Percentiles rank a stretch among this genome's conserved stretches.
phyloP scores from a whole-genome alignment of 2,888 invertebrate species.

The Orthosia gracilis region DNA sequence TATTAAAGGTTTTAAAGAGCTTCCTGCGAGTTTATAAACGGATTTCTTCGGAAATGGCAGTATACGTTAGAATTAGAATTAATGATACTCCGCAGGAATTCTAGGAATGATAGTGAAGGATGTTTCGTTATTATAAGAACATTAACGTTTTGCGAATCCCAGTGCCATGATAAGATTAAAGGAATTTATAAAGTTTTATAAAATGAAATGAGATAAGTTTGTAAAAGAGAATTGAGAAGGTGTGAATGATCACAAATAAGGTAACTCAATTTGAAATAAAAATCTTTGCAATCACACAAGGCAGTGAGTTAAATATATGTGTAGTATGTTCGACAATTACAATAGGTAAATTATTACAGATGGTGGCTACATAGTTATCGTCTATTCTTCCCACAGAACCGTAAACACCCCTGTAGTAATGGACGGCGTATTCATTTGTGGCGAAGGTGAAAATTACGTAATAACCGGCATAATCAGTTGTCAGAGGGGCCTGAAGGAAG shows the following conservation, averaged over 20 bases:
- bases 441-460: neutral
- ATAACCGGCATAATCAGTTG: constrained; percentile 2
- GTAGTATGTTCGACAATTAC: neutral
- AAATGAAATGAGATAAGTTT: neutral
- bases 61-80: constrained; percentile 24
- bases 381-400: constrained; percentile 5
- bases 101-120: neutral
- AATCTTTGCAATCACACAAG: neutral
- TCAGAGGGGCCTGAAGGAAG: neutral
- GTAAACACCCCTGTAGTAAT: constrained; percentile 13
- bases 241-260: neutral
- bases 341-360: neutral
- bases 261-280: neutral
- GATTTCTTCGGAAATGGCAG: constrained; percentile 30
- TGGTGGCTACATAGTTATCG: constrained; percentile 12
- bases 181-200: neutral
- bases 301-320: neutral
- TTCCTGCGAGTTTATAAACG: constrained; percentile 38
- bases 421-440: constrained; percentile 2
- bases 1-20: constrained; percentile 36
- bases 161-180: no score
- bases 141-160: neutral
- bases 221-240: neutral
- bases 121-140: neutral
- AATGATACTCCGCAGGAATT: constrained; percentile 17